Evolutionary conservation across 2,797 vertebrate species (phyloP).

Genomic region (Balearica regulorum): DNA sequence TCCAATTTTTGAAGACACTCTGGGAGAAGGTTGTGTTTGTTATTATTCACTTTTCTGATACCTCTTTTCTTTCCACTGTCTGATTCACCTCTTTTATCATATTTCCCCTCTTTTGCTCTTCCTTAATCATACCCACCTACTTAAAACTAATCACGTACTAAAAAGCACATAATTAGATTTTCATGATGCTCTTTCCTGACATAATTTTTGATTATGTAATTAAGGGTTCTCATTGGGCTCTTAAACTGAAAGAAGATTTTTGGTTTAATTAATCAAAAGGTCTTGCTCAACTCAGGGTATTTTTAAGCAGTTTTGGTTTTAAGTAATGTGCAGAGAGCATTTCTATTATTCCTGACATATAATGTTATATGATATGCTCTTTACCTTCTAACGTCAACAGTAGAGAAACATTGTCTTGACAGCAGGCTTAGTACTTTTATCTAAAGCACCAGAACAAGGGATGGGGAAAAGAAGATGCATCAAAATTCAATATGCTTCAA

Average conservation of each 20-base stretch:
- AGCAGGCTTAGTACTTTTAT: neutral
- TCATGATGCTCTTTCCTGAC: slow-evolving; percentile 46
- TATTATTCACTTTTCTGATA: neutral
- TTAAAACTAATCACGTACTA: slow-evolving; percentile 44
- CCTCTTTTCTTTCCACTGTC: neutral
- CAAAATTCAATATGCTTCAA: neutral
- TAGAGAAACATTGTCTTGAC: neutral
- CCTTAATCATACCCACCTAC: neutral
- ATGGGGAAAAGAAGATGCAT: neutral
- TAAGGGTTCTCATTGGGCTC: slow-evolving; percentile 36
- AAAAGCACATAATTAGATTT: slow-evolving; percentile 37
- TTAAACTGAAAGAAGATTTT: slow-evolving; percentile 22
- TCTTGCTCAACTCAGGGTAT: neutral
- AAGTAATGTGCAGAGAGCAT: neutral
- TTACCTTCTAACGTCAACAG: neutral
- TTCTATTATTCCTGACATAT: neutral
- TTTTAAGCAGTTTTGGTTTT: neutral
- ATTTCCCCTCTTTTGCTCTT: slow-evolving; percentile 17
- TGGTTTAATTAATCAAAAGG: slow-evolving; percentile 40
- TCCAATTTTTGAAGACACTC: neutral
- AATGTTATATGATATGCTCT: neutral
- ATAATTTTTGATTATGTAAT: slow-evolving; percentile 55
- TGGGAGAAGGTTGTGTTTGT: neutral
- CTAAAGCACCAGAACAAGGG: neutral
- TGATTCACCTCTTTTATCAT: neutral